phyloP scores from a whole-genome alignment of 2,113 vertebrate species.

The Centropus bengalensis region DNA sequence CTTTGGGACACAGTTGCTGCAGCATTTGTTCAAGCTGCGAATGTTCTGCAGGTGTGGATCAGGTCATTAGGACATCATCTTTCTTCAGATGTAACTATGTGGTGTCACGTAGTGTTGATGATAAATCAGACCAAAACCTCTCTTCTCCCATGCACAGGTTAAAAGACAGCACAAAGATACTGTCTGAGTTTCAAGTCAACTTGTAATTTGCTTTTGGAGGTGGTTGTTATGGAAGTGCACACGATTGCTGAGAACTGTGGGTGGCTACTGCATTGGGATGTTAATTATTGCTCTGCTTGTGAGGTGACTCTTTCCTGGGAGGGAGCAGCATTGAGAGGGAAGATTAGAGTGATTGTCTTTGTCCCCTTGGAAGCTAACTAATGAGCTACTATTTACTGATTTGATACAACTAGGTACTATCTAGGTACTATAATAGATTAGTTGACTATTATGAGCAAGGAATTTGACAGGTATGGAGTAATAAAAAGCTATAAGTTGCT shows the following conservation, averaged over 20 bases:
- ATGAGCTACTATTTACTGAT: neutral
- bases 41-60: neutral
- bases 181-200: neutral
- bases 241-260: neutral
- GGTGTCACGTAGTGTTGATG: neutral
- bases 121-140: neutral
- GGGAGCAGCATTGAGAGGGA: neutral
- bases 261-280: neutral
- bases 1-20: neutral
- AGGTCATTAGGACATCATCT: neutral
- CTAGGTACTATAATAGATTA: neutral
- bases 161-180: neutral
- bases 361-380: slow-evolving; percentile 8
- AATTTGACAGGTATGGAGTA: neutral
- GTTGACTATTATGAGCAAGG: neutral
- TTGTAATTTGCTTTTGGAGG: neutral
- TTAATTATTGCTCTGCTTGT: slow-evolving; percentile 39
- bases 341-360: neutral
- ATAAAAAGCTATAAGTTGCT: neutral
- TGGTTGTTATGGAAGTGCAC: neutral
- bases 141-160: neutral
- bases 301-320: slow-evolving; percentile 24
- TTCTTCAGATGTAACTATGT: neutral
- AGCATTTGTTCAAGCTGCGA: neutral
- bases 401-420: neutral